Conservation (phyloP, 92 coral and sea anemone genomes). For the Bergia sp. region DNA sequence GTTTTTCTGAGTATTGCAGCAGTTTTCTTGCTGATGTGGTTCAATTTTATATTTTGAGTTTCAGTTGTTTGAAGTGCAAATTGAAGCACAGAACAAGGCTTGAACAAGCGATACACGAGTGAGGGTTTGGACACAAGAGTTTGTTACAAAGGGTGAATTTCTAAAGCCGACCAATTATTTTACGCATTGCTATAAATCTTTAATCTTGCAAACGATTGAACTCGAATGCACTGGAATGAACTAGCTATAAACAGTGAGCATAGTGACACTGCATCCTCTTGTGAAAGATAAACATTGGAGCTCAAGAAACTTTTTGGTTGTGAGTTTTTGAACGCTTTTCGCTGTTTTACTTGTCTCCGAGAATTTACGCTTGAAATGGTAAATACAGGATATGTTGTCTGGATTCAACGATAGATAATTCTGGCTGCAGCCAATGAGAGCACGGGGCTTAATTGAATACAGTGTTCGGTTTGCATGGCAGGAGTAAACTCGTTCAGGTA, state of each 20-base stretch:
- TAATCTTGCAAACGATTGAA: neutral
- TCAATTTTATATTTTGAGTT: neutral
- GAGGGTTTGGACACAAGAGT: neutral
- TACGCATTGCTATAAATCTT: constrained; percentile 32
- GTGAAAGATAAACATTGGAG: neutral
- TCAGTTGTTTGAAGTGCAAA: neutral
- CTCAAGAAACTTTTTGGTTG: neutral
- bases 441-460: constrained; percentile 36
- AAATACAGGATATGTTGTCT: constrained; percentile 33
- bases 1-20: neutral
- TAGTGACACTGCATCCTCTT: neutral
- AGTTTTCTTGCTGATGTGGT: neutral
- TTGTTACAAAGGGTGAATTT: neutral
- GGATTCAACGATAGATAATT: constrained; percentile 33
- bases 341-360: neutral
- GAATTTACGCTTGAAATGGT: neutral
- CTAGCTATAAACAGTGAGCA: neutral
- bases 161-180: constrained; percentile 8
- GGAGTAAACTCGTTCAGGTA: constrained; percentile 12
- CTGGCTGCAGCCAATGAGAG: constrained; percentile 26
- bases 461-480: constrained; percentile 23
- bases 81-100: neutral
- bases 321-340: neutral
- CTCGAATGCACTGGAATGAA: neutral
- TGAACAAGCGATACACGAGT: neutral